Conservation (phyloP, 2,113 vertebrate species). For the Engraulis encrasicolus region DNA sequence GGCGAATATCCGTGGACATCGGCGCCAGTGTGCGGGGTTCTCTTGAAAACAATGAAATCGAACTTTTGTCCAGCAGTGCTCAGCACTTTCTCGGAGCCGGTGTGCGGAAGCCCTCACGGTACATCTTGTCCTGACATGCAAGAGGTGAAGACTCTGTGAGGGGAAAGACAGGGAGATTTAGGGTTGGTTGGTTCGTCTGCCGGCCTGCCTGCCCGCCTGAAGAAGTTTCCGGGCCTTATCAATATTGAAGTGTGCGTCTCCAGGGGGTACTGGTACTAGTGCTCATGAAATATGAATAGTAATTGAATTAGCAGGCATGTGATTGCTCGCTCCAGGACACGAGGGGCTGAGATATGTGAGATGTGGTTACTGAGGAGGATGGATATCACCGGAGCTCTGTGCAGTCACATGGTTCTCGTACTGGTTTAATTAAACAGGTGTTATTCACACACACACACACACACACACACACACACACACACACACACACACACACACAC, state of each 20-base stretch:
- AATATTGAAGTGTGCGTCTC: slow-evolving; percentile 44
- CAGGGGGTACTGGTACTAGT: slow-evolving; percentile 31
- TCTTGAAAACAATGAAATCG: no score
- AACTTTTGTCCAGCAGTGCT: no score
- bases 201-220: no score
- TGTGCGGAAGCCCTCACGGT: no score
- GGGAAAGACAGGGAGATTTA: not conserved
- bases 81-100: no score
- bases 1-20: no score
- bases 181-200: no score
- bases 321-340: slow-evolving; percentile 25
- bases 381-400: not conserved
- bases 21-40: no score
- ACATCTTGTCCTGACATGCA: not conserved
- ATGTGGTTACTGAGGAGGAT: not conserved
- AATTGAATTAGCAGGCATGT: slow-evolving; percentile 46
- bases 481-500: not conserved
- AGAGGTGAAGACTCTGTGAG: not conserved
- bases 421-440: not conserved
- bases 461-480: not conserved
- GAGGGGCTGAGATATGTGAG: not conserved
- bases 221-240: slow-evolving; percentile 17
- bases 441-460: not conserved
- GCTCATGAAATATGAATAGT: slow-evolving; percentile 46
- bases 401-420: not conserved